phyloP scores from a whole-genome alignment of 2,113 vertebrate genomes.

The Hucho hucho region DNA sequence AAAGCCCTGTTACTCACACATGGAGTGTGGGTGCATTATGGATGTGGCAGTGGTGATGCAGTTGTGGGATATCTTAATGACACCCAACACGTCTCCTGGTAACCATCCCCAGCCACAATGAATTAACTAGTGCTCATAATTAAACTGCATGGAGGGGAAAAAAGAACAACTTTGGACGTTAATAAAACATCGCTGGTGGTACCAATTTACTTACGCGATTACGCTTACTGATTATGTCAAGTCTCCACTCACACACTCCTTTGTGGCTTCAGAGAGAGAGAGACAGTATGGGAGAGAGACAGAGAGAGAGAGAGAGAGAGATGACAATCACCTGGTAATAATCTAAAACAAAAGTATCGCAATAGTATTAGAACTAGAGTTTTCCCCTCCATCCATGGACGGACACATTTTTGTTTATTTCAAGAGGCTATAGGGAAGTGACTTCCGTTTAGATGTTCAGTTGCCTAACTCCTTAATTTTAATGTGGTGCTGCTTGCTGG shows the following conservation, averaged over 20 bases:
- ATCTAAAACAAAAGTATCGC: too few species aligned
- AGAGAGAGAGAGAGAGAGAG: too few species aligned
- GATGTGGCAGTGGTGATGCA: constrained; percentile 66
- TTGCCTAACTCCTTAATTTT: constrained; percentile 35
- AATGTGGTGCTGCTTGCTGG: constrained; percentile 10
- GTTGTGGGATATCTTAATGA: constrained; percentile 72
- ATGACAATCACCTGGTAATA: too few species aligned
- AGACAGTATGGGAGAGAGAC: too few species aligned
- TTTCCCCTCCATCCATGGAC: constrained; percentile 3
- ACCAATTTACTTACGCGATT: constrained; percentile 36
- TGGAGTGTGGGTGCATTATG: constrained; percentile 70
- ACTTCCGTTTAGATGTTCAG: constrained; percentile 30
- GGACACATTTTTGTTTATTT: not conserved
- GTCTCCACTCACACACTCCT: not conserved
- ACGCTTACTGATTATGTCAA: constrained; percentile 47
- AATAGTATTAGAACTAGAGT: constrained; percentile 12
- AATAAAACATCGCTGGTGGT: constrained; percentile 66
- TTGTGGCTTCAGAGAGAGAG: too few species aligned
- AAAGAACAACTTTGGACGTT: constrained; percentile 61
- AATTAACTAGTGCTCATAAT: constrained; percentile 70
- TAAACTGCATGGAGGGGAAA: constrained; percentile 47
- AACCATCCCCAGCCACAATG: constrained; percentile 46
- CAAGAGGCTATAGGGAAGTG: constrained; percentile 33
- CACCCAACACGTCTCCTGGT: constrained; percentile 57
- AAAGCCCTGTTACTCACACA: constrained; percentile 71